A percentile compares a stretch with the other conserved stretches of the same genome.
Evolutionary conservation across 1,140 invertebrate genomes (phyloP).

Genomic region (Eriocheir sinensis): DNA sequence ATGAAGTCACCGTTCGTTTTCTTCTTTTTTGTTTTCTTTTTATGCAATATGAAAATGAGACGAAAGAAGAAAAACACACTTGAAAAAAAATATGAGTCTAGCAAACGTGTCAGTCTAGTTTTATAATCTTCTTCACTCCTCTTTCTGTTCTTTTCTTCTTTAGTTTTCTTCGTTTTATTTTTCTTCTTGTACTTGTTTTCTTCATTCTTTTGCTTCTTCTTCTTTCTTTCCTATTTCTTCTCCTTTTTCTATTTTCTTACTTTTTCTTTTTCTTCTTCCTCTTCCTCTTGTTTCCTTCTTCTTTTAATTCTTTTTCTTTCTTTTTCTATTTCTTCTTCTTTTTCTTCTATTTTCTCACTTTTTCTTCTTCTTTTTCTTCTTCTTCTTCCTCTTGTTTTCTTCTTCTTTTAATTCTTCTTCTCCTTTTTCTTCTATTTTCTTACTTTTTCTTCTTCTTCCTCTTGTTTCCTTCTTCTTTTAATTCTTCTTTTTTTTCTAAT

Average conservation of each 20-base stretch:
- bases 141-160: too few species aligned
- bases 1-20: too few species aligned
- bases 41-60: too few species aligned
- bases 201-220: too few species aligned
- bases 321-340: not conserved
- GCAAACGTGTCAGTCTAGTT: too few species aligned
- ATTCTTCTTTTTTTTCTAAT: not conserved
- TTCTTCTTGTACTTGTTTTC: too few species aligned
- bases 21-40: too few species aligned
- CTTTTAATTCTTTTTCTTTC: not conserved
- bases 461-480: not conserved
- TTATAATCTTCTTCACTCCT: too few species aligned
- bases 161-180: too few species aligned
- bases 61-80: too few species aligned
- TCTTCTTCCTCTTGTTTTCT: slow-evolving; percentile 8
- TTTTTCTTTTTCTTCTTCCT: not conserved
- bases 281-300: not conserved
- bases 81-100: too few species aligned
- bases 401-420: not conserved
- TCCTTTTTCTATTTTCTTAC: not conserved
- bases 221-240: too few species aligned
- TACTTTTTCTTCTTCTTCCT: slow-evolving; percentile 26
- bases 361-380: slow-evolving; percentile 25
- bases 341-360: not conserved
- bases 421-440: not conserved